Evolutionary conservation across 2,797 vertebrate genomes (phyloP).

Genomic region (Emydoidea blandingii): DNA sequence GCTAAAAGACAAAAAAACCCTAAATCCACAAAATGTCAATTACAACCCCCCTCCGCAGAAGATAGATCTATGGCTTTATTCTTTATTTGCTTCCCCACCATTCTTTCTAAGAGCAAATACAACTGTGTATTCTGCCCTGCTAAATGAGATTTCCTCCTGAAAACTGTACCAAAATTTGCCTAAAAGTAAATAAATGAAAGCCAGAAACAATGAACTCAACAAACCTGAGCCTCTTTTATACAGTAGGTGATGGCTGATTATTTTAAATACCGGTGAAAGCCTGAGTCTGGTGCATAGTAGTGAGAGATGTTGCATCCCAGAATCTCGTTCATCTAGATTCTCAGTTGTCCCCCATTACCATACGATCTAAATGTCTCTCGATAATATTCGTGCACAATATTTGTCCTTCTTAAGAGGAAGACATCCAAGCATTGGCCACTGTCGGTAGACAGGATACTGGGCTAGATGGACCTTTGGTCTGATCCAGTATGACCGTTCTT

Average conservation of each 20-base stretch:
- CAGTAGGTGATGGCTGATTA: not conserved
- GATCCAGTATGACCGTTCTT: too few relatives aligned
- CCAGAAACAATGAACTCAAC: not conserved
- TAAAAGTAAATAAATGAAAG: not conserved
- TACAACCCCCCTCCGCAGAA: too few relatives aligned
- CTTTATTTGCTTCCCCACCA: too few relatives aligned
- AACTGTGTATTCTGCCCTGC: too few relatives aligned
- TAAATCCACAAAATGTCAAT: too few relatives aligned
- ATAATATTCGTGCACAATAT: not conserved
- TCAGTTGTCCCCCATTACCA: not conserved
- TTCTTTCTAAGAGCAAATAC: too few relatives aligned
- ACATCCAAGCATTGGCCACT: not conserved
- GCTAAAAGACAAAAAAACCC: constrained; percentile 11
- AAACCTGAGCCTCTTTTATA: not conserved
- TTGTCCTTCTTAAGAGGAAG: not conserved
- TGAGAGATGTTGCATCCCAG: not conserved
- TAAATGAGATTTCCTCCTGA: not conserved
- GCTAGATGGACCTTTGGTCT: too few relatives aligned
- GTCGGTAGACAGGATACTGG: too few relatives aligned
- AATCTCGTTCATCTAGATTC: not conserved
- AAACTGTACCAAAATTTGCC: not conserved
- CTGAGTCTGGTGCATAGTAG: not conserved
- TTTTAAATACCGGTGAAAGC: not conserved
- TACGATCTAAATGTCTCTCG: not conserved
- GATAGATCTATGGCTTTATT: too few relatives aligned